Conservation (phyloP, 1,140 invertebrate genomes). For the Apis florea region DNA sequence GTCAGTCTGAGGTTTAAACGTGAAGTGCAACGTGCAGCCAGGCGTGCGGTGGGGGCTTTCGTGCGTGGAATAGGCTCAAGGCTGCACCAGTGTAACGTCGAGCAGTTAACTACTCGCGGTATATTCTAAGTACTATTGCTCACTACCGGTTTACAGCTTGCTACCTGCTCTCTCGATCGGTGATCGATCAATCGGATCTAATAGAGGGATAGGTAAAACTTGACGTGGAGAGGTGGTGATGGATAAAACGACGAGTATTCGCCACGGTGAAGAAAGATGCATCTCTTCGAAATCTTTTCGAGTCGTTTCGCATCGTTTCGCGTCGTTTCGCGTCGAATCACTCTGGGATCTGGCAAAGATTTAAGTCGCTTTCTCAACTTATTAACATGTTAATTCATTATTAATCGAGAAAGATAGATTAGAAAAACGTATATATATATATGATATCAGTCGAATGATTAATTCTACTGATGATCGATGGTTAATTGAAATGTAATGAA, state of each 20-base stretch:
- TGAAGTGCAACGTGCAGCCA: conserved; percentile 75
- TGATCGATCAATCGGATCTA: conserved; percentile 60
- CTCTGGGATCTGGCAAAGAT: neutral
- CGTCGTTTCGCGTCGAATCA: neutral
- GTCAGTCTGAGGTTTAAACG: conserved; percentile 59
- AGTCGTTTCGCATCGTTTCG: neutral
- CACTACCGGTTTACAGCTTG: conserved; percentile 46
- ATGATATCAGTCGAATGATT: neutral
- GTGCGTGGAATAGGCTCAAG: conserved; percentile 81
- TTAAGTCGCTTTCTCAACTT: neutral
- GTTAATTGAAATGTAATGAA: too few relatives aligned
- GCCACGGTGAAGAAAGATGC: neutral
- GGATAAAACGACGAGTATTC: conserved; percentile 39
- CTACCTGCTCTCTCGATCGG: conserved; percentile 60
- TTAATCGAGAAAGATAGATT: too few relatives aligned
- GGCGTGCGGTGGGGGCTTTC: conserved; percentile 78
- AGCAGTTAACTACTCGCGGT: conserved; percentile 63
- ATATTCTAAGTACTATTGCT: conserved; percentile 54
- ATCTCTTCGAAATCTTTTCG: neutral
- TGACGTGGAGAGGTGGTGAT: conserved; percentile 45
- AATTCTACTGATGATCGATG: too few relatives aligned
- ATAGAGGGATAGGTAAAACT: conserved; percentile 45
- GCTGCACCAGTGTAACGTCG: conserved; percentile 75
- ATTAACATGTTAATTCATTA: neutral
- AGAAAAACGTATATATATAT: neutral